Evolutionary conservation across 2,797 vertebrate genomes (phyloP).

Genomic region (Parauchenoglanis punctatus): DNA sequence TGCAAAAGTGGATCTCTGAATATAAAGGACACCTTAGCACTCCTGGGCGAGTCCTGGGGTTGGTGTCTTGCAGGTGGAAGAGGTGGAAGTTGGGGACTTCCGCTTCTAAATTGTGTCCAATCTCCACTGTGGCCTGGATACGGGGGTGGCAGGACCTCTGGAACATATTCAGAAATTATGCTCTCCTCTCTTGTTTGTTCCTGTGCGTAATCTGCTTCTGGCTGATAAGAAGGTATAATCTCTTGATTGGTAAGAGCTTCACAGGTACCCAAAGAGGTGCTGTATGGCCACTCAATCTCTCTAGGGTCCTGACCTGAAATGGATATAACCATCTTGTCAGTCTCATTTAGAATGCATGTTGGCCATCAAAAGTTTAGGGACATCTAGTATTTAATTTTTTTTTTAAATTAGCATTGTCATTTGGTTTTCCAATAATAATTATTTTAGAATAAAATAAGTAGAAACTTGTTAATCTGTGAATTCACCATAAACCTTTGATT

Average conservation of each 20-base stretch:
- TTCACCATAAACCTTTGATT: neutral
- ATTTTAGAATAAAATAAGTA: neutral
- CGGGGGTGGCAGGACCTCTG: conserved; percentile 74
- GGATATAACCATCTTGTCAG: conserved; percentile 23
- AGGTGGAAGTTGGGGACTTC: conserved; percentile 66
- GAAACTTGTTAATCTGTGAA: neutral
- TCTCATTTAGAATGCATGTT: neutral
- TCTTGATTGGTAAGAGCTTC: conserved; percentile 79
- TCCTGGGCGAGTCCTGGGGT: conserved; percentile 88
- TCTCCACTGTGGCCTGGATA: conserved; percentile 72
- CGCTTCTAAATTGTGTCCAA: conserved; percentile 70
- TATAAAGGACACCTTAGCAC: conserved; percentile 98
- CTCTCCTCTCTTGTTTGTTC: conserved; percentile 80
- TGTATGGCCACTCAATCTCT: conserved; percentile 92
- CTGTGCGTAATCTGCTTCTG: conserved; percentile 74
- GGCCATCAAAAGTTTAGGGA: neutral
- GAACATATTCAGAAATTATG: conserved; percentile 65
- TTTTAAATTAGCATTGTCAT: neutral
- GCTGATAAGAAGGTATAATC: conserved; percentile 77
- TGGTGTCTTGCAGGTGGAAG: conserved; percentile 82
- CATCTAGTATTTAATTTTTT: neutral
- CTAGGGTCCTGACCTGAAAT: conserved; percentile 83
- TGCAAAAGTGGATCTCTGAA: conserved; percentile 93
- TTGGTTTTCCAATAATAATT: neutral
- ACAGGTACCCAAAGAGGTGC: conserved; percentile 82